Evolutionary conservation across 2,888 invertebrate genomes (phyloP), one percentile per base, ranked within the genome.

Genomic region (Sericinus montela): DNA sequence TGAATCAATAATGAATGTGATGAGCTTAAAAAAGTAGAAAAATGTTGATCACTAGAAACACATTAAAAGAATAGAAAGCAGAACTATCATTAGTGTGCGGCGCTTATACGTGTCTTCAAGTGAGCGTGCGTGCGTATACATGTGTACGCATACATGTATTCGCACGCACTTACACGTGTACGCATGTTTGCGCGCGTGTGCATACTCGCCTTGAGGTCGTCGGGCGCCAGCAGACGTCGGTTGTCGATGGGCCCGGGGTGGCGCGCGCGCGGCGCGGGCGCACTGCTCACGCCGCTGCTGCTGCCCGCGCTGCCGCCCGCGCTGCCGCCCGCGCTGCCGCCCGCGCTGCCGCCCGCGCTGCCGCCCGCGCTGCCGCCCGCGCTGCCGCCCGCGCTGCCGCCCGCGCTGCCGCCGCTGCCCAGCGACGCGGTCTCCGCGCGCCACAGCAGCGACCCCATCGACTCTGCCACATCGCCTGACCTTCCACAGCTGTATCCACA

Each of bases 171-270:
- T n/a, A n/a, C n/a, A n/a, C n/a, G 30, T n/a, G 11, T 11, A 6
- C 10, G 82, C 0, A 94, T 93, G 36, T 92, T 90, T 14, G 93
- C 92, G 74, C 45, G 28, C 5, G 23, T 11, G 28, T 7, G 6
- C 28, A 90, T n/a, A n/a, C n/a, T n/a, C n/a, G n/a, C 93, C 83
- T 94, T 93, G 57, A 90, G 90, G 6, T 89, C 79, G 65, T 91
- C 90, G 35, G 90, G 89, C 6, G 91, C 91, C 5, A 95, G 90
- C 52, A 97, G 85, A 43, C 90, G 90, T 51, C 91, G 90, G 80
- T 96, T 97, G 72, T 95, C 94, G 45, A 96, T 93, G 37, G 93
- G 92, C 0, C 94, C 94, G 0, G 95, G 95, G 54, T 85, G 72
- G 29, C 57, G 55, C 36, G 28, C 57, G 1, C 45, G n/a, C 60